phyloP scores from a whole-genome alignment of 2,888 invertebrate genomes.

The Crocallis elinguaria region DNA sequence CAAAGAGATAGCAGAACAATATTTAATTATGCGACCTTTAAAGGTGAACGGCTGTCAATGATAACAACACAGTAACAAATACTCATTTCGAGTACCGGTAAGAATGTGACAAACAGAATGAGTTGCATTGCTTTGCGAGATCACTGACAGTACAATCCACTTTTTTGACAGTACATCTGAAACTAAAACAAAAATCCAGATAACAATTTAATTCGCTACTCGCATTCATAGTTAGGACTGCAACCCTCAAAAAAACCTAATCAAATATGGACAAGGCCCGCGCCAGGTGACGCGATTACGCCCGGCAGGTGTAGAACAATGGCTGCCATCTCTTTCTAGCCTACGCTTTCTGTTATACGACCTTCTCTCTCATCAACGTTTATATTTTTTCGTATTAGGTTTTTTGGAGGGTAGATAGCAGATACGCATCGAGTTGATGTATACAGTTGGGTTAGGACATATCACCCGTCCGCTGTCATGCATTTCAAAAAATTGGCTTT shows the following conservation, averaged over 20 bases:
- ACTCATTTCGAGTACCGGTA: conserved; percentile 13
- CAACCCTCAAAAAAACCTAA: conserved; percentile 71
- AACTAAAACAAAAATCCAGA: not conserved
- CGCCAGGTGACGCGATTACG: conserved; percentile 65
- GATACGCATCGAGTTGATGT: conserved; percentile 62
- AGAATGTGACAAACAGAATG: conserved; percentile 6
- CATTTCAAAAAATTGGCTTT: conserved; percentile 68
- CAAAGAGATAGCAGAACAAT: conserved; percentile 36
- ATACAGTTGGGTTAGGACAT: conserved; percentile 60
- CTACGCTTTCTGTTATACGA: conserved; percentile 35
- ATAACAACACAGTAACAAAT: conserved; percentile 31
- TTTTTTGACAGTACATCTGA: not conserved
- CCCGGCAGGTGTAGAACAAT: conserved; percentile 75
- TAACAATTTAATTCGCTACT: conserved; percentile 30
- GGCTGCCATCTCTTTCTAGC: conserved; percentile 61
- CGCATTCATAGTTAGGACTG: conserved; percentile 66
- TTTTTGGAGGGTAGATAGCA: conserved; percentile 51
- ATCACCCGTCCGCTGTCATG: conserved; percentile 60
- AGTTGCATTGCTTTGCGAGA: not conserved
- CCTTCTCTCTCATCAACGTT: conserved; percentile 54
- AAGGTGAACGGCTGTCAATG: conserved; percentile 48
- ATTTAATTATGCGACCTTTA: conserved; percentile 48
- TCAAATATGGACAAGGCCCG: conserved; percentile 75
- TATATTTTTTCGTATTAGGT: conserved; percentile 66
- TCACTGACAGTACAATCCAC: not conserved